Evolutionary conservation across 2,113 vertebrate species (phyloP), one percentile per base, ranked within the genome.

Genomic region (Alligator mississippiensis): DNA sequence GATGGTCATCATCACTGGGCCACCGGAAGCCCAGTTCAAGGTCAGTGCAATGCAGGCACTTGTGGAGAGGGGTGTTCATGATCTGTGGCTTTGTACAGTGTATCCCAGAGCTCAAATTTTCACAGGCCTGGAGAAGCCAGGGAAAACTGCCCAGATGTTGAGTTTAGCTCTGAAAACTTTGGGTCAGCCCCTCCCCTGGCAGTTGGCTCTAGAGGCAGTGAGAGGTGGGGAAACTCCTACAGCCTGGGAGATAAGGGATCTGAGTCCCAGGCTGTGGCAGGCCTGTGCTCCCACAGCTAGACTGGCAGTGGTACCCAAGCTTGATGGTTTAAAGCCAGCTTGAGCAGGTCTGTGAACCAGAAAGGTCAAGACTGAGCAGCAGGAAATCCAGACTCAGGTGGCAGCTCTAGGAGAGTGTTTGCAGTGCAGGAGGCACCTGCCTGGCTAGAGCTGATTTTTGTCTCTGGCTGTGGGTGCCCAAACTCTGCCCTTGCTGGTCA

Each of bases 21-120:
- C 99, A 0, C 99, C 99, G 0, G 99, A 99, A 97, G 99, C 99
- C 81, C 99, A 99, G 97, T 99, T 99, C 97, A 99, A 99, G 99
- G 99, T 99, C 92, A 24, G 94, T 74, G 78, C 80, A 58, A 13
- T 22, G n/a, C 8, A n/a, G 30, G 77, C 12, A 10, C 5, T 8
- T 9, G 11, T 24, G 19, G 9, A 9, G 66, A 68, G 66, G 28
- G 10, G 30, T n/a, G 28, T 17, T n/a, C 15, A 17, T 8, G 15
- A 5, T 28, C 22, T 25, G 25, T 5, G 22, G 60, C 4, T 28
- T 30, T 70, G 34, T 54, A 57, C 55, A 68, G 15, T 9, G 22
- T 9, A 16, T n/a, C 64, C 24, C 10, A 30, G 58, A 25, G 47
- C 54, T 9, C 34, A 34, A 34, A 34, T 34, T 34, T 34, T 34